These are phyloP conservation scores for Equus quagga DNA, from an alignment of 2,113 vertebrate species.

Conservation along the genomic window DNA sequence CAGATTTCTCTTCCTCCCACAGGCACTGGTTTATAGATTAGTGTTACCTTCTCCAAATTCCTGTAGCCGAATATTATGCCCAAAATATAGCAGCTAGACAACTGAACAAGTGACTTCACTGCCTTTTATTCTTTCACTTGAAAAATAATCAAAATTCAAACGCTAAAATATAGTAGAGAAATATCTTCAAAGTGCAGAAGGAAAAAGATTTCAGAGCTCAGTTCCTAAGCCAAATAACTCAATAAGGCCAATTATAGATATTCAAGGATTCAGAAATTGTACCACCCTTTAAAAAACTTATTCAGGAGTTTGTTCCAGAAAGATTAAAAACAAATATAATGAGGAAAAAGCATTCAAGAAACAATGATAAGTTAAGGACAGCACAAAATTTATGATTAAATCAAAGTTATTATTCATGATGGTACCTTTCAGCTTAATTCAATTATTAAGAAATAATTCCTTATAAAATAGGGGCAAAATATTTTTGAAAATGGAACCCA, in stretches of 20 bases:
- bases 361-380: not conserved
- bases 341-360: not conserved
- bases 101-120: not conserved
- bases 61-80: not conserved
- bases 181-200: not conserved
- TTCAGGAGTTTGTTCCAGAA: slow-evolving; percentile 7
- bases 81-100: not conserved
- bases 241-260: slow-evolving; percentile 31
- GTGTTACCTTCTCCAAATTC: not conserved
- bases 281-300: not conserved
- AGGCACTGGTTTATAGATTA: not conserved
- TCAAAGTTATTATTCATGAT: not conserved
- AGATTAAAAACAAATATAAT: slow-evolving; percentile 52
- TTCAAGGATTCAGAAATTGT: slow-evolving; percentile 21
- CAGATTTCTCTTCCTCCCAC: not conserved
- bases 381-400: not conserved
- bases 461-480: not conserved
- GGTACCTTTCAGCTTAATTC: not conserved
- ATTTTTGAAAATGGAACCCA: not conserved
- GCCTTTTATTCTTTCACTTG: not conserved
- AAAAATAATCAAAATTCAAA: slow-evolving; percentile 21
- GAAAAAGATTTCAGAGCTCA: not conserved
- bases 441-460: slow-evolving; percentile 38
- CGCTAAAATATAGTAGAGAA: not conserved
- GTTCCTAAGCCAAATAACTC: slow-evolving; percentile 33